Evolutionary conservation across 2,888 invertebrate species (phyloP), one percentile per base, ranked within the genome.

Genomic region (Drosophila atroscutellata): DNA sequence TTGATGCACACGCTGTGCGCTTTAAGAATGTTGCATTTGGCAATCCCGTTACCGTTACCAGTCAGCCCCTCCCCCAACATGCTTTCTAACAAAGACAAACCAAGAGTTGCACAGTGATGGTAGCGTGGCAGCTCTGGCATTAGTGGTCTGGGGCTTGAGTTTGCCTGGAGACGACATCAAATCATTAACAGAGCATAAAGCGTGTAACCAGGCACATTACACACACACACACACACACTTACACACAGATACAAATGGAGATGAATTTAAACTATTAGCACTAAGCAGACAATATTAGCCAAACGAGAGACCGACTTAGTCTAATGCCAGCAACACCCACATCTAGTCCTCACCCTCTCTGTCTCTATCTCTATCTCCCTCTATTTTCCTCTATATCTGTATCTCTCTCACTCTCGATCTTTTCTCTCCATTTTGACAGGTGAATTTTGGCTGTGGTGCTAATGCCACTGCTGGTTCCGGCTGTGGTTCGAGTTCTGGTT

Each of bases 141-240:
- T 45, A n/a, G 30, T 39, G 58, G 47, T 50, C 49, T 45, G 63
- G 20, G 32, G 58, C 32, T 28, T 37, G 28, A 26, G 52, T 49
- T 52, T 45, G 30, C 37, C 65, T 69, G 72, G 58, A 82, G 77
- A 90, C 72, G 71, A 82, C 89, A 90, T 86, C 74, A 90, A 86
- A 86, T 86, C 86, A 86, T 90, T 89, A 89, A 83, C 90, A 89
- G 86, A 73, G 90, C 89, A 89, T 89, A 89, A 83, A 90, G 89
- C 86, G 84, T 90, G 75, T 81, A 90, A 81, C 84, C 80, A 85
- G 86, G 73, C 75, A 75, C 67, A 24, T 24, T 15, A 24, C 45
- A 80, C 68, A 66, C 28, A 28, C n/a, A 56, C 11, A 61, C 4
- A n/a, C 58, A 3, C 13, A 61, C 4, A n/a, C 58, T 2, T 45